Evolutionary conservation across 2,888 invertebrate genomes (phyloP).

Genomic region (Artemia sinica): DNA sequence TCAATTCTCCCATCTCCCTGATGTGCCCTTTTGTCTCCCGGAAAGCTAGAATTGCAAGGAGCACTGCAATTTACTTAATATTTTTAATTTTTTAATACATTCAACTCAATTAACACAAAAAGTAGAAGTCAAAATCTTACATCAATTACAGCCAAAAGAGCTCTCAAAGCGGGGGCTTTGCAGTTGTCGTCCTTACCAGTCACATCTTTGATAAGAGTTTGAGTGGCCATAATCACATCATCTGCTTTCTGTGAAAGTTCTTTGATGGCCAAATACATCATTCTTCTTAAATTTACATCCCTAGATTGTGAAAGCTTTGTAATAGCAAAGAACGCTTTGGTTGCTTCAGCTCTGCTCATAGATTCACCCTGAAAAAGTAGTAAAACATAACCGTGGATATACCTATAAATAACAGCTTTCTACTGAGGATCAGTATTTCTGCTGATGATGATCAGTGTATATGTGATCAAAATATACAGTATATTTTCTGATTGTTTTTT

Average conservation of each 20-base stretch:
- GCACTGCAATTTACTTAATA: too few species aligned
- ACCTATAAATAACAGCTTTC: too few species aligned
- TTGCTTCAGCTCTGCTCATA: conserved; percentile 82
- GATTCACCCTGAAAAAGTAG: conserved; percentile 51
- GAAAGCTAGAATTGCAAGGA: too few species aligned
- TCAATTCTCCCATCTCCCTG: too few species aligned
- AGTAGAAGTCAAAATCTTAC: conserved; percentile 32
- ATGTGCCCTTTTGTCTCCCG: too few species aligned
- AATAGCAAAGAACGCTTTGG: conserved; percentile 97
- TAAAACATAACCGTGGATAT: not conserved
- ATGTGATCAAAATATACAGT: too few species aligned
- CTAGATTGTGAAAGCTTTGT: conserved; percentile 96
- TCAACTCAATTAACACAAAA: not conserved
- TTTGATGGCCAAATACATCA: conserved; percentile 91
- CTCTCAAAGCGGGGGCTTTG: conserved; percentile 86
- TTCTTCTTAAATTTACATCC: conserved; percentile 77
- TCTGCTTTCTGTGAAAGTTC: conserved; percentile 85
- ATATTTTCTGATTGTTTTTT: too few species aligned
- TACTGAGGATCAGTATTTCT: too few species aligned
- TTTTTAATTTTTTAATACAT: too few species aligned
- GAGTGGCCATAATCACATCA: conserved; percentile 98
- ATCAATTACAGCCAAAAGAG: conserved; percentile 93
- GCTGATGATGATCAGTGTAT: too few species aligned
- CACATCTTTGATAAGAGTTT: conserved; percentile 93
- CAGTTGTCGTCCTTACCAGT: conserved; percentile 86